These are phyloP conservation scores for Hyperopisus bebe DNA, from an alignment of 2,113 vertebrate genomes.

Conservation along the genomic window DNA sequence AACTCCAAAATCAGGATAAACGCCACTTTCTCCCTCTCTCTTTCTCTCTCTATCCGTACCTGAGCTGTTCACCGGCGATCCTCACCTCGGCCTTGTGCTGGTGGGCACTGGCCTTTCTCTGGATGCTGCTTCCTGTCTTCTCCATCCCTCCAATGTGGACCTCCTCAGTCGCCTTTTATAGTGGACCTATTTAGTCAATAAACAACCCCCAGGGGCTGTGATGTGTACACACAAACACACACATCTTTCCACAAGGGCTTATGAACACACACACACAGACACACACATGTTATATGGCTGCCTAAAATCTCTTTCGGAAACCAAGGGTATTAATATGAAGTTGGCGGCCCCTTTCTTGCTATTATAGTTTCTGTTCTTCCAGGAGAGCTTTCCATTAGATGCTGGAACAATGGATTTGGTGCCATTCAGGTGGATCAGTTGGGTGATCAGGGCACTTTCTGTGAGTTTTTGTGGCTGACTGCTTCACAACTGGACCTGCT, in stretches of 20 bases:
- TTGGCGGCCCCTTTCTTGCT: neutral
- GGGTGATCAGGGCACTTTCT: neutral
- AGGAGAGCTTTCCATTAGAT: neutral
- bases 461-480: neutral
- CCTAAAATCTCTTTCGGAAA: neutral
- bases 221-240: slow-evolving; percentile 9
- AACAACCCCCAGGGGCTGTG: slow-evolving; percentile 36
- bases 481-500: neutral
- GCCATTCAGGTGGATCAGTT: neutral
- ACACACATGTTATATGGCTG: neutral
- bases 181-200: slow-evolving; percentile 47
- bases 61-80: slow-evolving; percentile 80
- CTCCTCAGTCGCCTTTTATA: slow-evolving; percentile 6
- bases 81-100: slow-evolving; percentile 73
- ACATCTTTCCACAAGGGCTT: neutral
- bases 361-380: neutral
- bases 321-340: neutral
- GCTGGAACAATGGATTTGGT: neutral
- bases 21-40: neutral
- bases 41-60: slow-evolving; percentile 50
- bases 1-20: neutral
- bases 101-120: slow-evolving; percentile 59
- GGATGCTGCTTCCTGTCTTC: slow-evolving; percentile 47
- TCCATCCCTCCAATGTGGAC: slow-evolving; percentile 52
- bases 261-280: neutral